phyloP scores from a whole-genome alignment of 1,140 invertebrate species.

The Episyrphus balteatus region DNA sequence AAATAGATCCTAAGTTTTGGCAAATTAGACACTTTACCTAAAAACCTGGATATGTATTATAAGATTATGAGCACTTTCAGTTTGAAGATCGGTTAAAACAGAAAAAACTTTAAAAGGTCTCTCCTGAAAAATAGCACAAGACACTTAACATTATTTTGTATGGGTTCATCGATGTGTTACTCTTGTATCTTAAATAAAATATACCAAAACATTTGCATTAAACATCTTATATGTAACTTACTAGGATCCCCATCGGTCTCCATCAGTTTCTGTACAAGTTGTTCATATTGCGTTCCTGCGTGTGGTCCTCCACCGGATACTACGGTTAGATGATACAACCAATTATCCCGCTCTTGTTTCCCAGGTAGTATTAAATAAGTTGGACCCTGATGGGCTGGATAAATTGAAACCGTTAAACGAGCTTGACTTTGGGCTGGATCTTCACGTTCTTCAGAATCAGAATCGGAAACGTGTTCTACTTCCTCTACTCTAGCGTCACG shows the following conservation, averaged over 20 bases:
- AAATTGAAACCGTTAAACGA: constrained; percentile 80
- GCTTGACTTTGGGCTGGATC: constrained; percentile 51
- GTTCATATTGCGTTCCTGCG: constrained; percentile 89
- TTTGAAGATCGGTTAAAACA: no score
- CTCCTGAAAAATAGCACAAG: no score
- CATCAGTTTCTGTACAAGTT: constrained; percentile 88
- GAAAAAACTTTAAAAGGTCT: no score
- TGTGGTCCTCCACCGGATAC: constrained; percentile 83
- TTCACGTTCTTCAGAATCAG: constrained; percentile 77
- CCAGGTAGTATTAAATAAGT: constrained; percentile 83
- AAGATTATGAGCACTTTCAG: no score
- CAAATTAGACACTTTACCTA: no score
- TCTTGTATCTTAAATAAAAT: no score
- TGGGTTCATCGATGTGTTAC: no score
- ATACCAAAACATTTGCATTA: no score
- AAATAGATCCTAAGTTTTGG: no score
- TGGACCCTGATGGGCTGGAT: constrained; percentile 79
- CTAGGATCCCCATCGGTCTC: constrained; percentile 89
- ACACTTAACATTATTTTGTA: no score
- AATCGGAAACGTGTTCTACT: constrained; percentile 84
- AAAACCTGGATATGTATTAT: no score
- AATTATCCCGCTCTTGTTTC: constrained; percentile 84
- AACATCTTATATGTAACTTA: no score
- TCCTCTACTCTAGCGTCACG: constrained; percentile 85
- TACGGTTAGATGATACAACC: constrained; percentile 89